Evolutionary conservation across 2,797 vertebrate genomes (phyloP).

Genomic region (Microctenopoma steveboyesi): DNA sequence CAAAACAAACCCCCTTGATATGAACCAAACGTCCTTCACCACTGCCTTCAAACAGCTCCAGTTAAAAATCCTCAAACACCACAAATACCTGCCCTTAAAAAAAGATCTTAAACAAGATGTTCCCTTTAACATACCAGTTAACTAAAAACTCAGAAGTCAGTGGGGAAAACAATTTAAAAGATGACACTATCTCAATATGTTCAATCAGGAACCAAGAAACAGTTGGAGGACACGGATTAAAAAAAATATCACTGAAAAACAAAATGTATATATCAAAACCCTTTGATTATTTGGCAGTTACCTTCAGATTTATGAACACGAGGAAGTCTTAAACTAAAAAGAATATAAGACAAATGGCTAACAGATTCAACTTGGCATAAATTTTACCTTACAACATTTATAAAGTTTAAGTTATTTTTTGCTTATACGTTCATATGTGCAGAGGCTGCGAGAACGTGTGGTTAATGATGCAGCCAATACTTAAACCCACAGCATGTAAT

Average conservation of each 20-base stretch:
- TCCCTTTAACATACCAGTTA: slow-evolving; percentile 53
- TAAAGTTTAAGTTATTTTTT: neutral
- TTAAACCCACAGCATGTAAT: slow-evolving; percentile 8
- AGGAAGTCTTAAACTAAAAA: slow-evolving; percentile 33
- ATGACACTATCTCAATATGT: slow-evolving; percentile 4
- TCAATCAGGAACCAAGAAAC: slow-evolving; percentile 31
- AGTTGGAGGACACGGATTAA: slow-evolving; percentile 23
- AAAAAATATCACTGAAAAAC: slow-evolving; percentile 13
- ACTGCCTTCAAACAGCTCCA: slow-evolving; percentile 60
- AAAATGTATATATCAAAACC: slow-evolving; percentile 41
- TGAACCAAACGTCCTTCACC: slow-evolving; percentile 73
- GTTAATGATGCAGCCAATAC: slow-evolving; percentile 1
- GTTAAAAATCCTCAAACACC: slow-evolving; percentile 44
- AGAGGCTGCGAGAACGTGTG: neutral
- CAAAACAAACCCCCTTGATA: slow-evolving; percentile 72
- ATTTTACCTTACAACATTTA: slow-evolving; percentile 18
- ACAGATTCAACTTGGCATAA: slow-evolving; percentile 2
- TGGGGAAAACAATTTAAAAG: neutral
- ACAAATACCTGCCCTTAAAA: slow-evolving; percentile 43
- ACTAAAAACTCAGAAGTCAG: slow-evolving; percentile 34
- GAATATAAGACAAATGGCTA: slow-evolving; percentile 7
- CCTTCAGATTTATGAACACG: slow-evolving; percentile 60
- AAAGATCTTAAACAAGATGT: slow-evolving; percentile 29
- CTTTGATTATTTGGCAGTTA: slow-evolving; percentile 49
- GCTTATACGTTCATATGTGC: neutral